Percentiles rank a stretch among this genome's conserved stretches.
phyloP scores from a whole-genome alignment of 2,888 invertebrate species.

The Trichogramma dendrolimi region DNA sequence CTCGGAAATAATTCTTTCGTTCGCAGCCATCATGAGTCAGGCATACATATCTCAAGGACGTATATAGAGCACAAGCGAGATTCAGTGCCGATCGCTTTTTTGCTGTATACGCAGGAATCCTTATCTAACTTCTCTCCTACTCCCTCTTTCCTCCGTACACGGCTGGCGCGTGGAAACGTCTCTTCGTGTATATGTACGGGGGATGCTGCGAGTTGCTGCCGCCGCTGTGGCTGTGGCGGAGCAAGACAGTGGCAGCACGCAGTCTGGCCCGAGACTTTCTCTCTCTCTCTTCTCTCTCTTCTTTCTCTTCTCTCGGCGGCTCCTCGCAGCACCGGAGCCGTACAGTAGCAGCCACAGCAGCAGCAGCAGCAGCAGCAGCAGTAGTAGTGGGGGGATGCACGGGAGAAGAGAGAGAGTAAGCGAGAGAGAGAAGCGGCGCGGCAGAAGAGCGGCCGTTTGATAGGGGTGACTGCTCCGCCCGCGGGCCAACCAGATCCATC shows the following conservation, averaged over 20 bases:
- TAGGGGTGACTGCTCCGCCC: constrained; percentile 52
- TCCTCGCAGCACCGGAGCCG: constrained; percentile 14
- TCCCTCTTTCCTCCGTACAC: neutral
- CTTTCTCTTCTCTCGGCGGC: constrained; percentile 5
- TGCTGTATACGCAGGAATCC: no score
- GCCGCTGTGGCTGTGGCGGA: constrained; percentile 18
- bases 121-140: neutral
- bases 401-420: constrained; percentile 17
- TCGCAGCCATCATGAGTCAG: no score
- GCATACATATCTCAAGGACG: no score
- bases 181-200: constrained; percentile 14
- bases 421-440: constrained; percentile 19
- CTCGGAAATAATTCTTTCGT: no score
- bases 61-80: no score
- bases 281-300: constrained; percentile 18
- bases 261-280: constrained; percentile 1
- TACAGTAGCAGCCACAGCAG: constrained; percentile 1
- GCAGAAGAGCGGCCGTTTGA: constrained; percentile 36
- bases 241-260: constrained; percentile 1
- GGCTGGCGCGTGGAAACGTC: constrained; percentile 6
- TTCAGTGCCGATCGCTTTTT: no score
- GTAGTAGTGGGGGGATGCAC: neutral
- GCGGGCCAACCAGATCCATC: constrained; percentile 50
- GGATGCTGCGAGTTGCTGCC: constrained; percentile 27
- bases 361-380: no score